Conservation (phyloP, 2,113 vertebrate species). For the Hippocampus mohnikei region DNA sequence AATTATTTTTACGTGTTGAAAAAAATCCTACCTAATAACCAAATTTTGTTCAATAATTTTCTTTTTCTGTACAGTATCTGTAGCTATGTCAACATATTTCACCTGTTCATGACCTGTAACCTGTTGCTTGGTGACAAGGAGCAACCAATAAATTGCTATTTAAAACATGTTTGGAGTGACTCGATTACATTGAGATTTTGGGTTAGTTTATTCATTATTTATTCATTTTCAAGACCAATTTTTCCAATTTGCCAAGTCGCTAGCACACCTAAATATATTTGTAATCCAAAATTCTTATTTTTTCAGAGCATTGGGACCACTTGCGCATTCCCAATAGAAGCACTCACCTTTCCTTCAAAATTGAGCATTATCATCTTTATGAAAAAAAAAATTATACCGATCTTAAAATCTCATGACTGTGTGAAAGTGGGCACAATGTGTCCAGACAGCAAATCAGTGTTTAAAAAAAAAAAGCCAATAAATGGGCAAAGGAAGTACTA, state of each 20-base stretch:
- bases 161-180: background rate
- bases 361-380: too few species aligned
- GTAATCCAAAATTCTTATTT: too few species aligned
- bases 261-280: background rate
- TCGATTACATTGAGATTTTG: background rate
- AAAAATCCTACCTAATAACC: constrained; percentile 48
- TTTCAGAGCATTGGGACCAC: too few species aligned
- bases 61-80: constrained; percentile 70
- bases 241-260: background rate
- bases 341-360: too few species aligned
- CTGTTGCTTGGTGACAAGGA: constrained; percentile 62
- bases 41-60: constrained; percentile 63
- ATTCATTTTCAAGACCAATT: background rate
- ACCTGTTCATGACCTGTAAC: constrained; percentile 64
- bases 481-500: background rate
- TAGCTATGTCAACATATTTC: constrained; percentile 59
- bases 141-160: constrained; percentile 61
- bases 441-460: too few species aligned
- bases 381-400: too few species aligned
- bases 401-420: too few species aligned
- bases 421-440: too few species aligned
- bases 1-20: constrained; percentile 61
- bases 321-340: too few species aligned
- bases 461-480: background rate
- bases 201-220: background rate